Evolutionary conservation across 2,797 vertebrate species (phyloP), one percentile per base, ranked within the genome.

Genomic region (Pantherophis vulpinus): DNA sequence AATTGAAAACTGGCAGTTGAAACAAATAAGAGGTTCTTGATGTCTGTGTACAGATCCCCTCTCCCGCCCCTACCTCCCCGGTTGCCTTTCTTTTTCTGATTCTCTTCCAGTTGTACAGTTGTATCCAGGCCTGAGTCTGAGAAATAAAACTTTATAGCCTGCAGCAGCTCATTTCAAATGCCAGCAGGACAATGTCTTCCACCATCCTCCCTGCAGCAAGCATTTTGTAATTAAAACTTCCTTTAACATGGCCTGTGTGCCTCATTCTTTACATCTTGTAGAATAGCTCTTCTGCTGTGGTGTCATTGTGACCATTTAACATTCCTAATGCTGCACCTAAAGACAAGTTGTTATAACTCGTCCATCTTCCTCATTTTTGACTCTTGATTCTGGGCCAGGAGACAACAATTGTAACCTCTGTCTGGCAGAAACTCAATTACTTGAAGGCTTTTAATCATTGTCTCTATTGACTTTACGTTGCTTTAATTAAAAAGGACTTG

Each of bases 301-400:
- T 25, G 18, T n/a, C 29, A 61, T 86, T 55, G 54, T 23, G 61
- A 20, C 55, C 23, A 74, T 88, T 74, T n/a, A 87, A 51, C 27
- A 74, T 93, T 59, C 61, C 37, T 51, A 59, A 88, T n/a, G 61
- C 89, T 10, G 54, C 89, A 79, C 37, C 42, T 92, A 37, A 42
- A 86, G 42, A n/a, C 27, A 27, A 37, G 42, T 47, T 91, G 90
- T 90, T 91, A 37, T 56, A 79, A 79, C 92, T 79, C 74, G 86
- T 88, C 92, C 54, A 18, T 91, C 56, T 29, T 11, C 5, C 74
- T 91, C 55, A 88, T 88, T 29, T 27, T 83, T 83, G 88, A 61
- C 88, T 92, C 55, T 91, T 93, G 92, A 93, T 66, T 91, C 86
- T 88, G 42, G 56, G 55, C 90, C 92, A 88, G 56, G 55, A 93